A percentile compares a stretch with the other conserved stretches of the same genome.
Evolutionary conservation across 2,113 vertebrate species (phyloP).

Genomic region (Mesoclemmys tuberculata): DNA sequence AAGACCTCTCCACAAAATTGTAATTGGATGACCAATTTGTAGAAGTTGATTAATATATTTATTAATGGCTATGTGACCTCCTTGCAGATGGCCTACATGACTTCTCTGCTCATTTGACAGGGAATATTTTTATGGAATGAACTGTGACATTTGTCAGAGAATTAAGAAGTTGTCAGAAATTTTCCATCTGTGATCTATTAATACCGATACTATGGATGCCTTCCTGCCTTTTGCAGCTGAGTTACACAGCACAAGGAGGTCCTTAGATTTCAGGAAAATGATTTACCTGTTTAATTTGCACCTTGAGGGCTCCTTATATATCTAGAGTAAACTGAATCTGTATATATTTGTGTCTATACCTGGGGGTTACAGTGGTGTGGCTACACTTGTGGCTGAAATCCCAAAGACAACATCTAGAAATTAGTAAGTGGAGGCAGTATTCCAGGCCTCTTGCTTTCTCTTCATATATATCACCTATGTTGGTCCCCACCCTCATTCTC

Average conservation of each 20-base stretch:
- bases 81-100: neutral
- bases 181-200: neutral
- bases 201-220: fast-evolving
- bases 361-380: neutral
- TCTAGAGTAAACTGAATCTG: neutral
- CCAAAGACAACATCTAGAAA: neutral
- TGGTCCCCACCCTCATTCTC: neutral
- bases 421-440: neutral
- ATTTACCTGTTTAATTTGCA: neutral
- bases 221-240: neutral
- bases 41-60: neutral
- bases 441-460: neutral
- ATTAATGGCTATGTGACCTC: neutral
- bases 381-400: neutral
- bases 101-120: neutral
- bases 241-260: neutral
- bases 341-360: neutral
- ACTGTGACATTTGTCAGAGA: neutral
- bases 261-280: fast-evolving
- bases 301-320: no score
- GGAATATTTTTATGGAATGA: neutral
- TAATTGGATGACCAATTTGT: neutral
- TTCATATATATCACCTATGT: neutral
- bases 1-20: neutral
- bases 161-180: neutral